Percentiles rank a stretch among this genome's conserved stretches.
Evolutionary conservation across 2,888 invertebrate species (phyloP).

Genomic region (Drosophila ezoana): DNA sequence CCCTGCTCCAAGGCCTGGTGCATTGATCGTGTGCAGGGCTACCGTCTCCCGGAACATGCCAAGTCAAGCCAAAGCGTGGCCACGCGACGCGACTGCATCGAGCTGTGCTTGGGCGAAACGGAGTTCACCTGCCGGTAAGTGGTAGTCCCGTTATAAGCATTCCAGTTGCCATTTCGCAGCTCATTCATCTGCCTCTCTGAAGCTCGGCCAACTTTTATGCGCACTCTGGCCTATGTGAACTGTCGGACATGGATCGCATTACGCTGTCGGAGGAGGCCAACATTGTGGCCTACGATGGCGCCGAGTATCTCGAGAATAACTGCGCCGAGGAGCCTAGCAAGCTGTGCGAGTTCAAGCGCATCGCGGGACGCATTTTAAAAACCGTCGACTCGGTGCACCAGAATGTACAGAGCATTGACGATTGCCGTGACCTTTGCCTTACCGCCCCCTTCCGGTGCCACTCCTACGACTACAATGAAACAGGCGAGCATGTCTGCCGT

Average conservation of each 20-base stretch:
- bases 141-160: constrained; percentile 48
- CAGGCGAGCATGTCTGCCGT: constrained; percentile 95
- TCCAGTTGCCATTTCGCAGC: constrained; percentile 56
- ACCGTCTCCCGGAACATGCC: constrained; percentile 92
- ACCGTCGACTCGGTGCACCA: constrained; percentile 97
- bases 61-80: constrained; percentile 91
- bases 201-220: constrained; percentile 97
- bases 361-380: constrained; percentile 94
- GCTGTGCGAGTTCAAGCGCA: constrained; percentile 96
- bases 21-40: constrained; percentile 96
- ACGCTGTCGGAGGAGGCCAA: constrained; percentile 93
- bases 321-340: constrained; percentile 97
- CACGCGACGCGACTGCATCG: constrained; percentile 94
- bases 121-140: constrained; percentile 97
- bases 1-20: constrained; percentile 97
- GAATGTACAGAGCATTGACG: constrained; percentile 94
- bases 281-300: constrained; percentile 90
- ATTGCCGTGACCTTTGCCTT: constrained; percentile 94
- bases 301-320: constrained; percentile 95
- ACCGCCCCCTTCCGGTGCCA: constrained; percentile 96
- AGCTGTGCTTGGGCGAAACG: constrained; percentile 94
- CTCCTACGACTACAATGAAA: constrained; percentile 96
- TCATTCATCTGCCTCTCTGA: constrained; percentile 81
- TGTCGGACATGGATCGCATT: constrained; percentile 96
- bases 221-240: constrained; percentile 93